phyloP scores from a whole-genome alignment of 2,113 vertebrate genomes.

The Isurus oxyrinchus region DNA sequence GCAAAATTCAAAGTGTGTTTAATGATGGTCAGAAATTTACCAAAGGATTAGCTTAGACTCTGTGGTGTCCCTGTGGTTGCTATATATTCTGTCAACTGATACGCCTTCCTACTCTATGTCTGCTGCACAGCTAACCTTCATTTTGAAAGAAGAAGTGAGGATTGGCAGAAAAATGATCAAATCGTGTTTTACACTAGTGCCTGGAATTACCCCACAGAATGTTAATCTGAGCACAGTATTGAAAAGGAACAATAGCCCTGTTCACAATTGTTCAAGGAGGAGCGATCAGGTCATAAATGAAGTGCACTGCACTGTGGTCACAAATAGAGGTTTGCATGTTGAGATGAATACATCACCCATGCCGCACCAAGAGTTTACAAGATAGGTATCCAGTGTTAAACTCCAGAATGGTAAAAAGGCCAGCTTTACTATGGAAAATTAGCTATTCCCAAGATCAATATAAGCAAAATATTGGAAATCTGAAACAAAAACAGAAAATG shows the following conservation, averaged over 20 bases:
- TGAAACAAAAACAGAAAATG: no score
- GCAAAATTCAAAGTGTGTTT: not conserved
- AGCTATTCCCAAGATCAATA: not conserved
- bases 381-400: not conserved
- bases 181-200: not conserved
- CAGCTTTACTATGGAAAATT: not conserved
- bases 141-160: not conserved
- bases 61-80: not conserved
- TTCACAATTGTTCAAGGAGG: not conserved
- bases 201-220: not conserved
- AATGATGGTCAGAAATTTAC: not conserved
- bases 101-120: not conserved
- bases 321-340: not conserved
- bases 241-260: not conserved
- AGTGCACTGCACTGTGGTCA: not conserved
- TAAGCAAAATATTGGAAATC: no score
- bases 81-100: slow-evolving; percentile 6
- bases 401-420: not conserved
- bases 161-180: not conserved
- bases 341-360: not conserved
- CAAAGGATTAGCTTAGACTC: not conserved
- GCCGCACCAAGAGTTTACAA: not conserved
- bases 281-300: not conserved
- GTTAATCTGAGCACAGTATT: not conserved
- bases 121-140: not conserved